phyloP scores from a whole-genome alignment of 2,797 vertebrate genomes.

The Cyclura pinguis region DNA sequence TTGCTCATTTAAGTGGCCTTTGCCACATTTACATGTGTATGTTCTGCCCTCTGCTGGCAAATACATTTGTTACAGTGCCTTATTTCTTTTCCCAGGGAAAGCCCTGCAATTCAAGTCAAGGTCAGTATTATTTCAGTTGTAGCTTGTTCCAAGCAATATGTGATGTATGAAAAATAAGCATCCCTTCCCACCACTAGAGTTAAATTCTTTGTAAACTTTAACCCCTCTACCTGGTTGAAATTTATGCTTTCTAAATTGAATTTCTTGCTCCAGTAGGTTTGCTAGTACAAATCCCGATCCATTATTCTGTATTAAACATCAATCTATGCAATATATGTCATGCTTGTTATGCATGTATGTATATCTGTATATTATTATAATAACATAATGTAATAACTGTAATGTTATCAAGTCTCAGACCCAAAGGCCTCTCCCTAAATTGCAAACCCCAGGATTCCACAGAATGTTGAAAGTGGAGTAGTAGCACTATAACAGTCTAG shows the following conservation, averaged over 20 bases:
- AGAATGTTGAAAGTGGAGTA: too few species aligned
- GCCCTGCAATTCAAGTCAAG: background rate
- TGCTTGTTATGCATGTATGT: too few species aligned
- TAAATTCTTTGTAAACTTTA: background rate
- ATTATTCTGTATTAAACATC: background rate
- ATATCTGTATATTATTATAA: too few species aligned
- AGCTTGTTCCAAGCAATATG: background rate
- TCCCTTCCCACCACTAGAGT: background rate
- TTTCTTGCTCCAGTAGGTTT: background rate
- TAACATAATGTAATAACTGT: too few species aligned
- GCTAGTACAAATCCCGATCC: slow-evolving; percentile 2
- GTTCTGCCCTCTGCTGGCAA: slow-evolving; percentile 77
- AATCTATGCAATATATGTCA: too few species aligned
- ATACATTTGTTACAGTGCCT: slow-evolving; percentile 42
- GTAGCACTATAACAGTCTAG: too few species aligned
- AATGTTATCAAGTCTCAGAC: too few species aligned
- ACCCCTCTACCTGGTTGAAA: background rate
- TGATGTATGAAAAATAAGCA: background rate
- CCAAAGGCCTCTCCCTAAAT: too few species aligned
- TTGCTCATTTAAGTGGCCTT: slow-evolving; percentile 32
- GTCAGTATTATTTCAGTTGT: slow-evolving; percentile 3
- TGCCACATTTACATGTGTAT: slow-evolving; percentile 70
- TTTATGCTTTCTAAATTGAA: background rate
- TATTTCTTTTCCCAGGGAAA: slow-evolving; percentile 39
- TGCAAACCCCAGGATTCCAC: too few species aligned